Evolutionary conservation across 2,113 vertebrate species (phyloP).

Genomic region (Struthidea cinerea): DNA sequence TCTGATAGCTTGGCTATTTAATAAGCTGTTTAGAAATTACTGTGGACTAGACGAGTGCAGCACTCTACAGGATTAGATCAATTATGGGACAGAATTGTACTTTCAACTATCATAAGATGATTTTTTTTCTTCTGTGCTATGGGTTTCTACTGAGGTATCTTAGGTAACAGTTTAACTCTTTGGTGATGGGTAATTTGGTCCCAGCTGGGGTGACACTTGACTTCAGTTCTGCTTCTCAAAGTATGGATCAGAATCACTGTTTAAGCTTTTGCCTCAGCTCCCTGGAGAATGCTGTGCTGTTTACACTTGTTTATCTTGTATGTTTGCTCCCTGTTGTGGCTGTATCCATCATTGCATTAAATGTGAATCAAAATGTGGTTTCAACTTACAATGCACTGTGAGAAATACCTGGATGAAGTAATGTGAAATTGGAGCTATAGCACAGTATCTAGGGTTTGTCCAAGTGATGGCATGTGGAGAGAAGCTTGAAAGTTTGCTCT

Average conservation of each 20-base stretch:
- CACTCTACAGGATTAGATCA: not conserved
- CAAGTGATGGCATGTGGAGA: not conserved
- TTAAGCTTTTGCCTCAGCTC: not conserved
- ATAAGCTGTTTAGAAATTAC: not conserved
- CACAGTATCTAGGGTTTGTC: not conserved
- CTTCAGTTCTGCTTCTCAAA: not conserved
- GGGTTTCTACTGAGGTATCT: not conserved
- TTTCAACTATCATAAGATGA: not conserved
- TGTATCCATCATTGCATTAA: not conserved
- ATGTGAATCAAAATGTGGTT: not conserved
- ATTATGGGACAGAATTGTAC: not conserved
- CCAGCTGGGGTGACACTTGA: not conserved
- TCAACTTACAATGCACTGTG: not conserved
- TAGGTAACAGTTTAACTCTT: not conserved
- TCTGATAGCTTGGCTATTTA: not conserved
- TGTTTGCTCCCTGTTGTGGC: not conserved
- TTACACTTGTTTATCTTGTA: not conserved
- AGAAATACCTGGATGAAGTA: not conserved
- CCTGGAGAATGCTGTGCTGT: not conserved
- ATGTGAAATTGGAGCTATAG: not conserved
- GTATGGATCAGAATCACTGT: not conserved
- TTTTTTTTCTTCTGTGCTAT: not conserved
- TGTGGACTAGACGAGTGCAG: fast-evolving
- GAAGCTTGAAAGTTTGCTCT: not conserved
- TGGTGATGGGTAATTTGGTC: not conserved